Conservation (phyloP, 2,797 vertebrate genomes). For the Hapalemur alaotrensis region DNA sequence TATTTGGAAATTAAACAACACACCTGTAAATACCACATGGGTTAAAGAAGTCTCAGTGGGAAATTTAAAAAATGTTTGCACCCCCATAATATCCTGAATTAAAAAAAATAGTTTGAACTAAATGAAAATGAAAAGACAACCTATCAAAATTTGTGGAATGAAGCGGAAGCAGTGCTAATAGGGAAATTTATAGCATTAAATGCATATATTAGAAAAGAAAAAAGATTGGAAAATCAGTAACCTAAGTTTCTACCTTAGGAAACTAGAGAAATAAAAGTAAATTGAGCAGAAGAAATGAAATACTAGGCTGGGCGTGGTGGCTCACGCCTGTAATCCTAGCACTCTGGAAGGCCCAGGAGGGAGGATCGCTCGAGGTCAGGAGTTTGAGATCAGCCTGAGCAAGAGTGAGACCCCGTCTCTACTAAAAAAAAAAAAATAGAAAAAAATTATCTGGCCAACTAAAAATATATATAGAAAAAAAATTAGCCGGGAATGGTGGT, state of each 20-base stretch:
- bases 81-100: too few species aligned
- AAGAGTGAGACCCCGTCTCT: too few species aligned
- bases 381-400: too few species aligned
- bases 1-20: slow-evolving; percentile 38
- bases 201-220: slow-evolving; percentile 2
- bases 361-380: too few species aligned
- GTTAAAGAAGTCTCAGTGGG: neutral
- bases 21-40: neutral
- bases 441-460: too few species aligned
- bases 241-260: neutral
- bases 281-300: neutral
- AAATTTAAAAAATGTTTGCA: neutral
- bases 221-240: neutral
- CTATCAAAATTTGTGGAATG: neutral
- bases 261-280: slow-evolving; percentile 11
- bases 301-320: neutral
- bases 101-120: neutral
- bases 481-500: too few species aligned
- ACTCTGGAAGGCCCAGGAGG: too few species aligned
- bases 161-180: neutral
- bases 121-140: neutral
- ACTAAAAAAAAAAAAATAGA: too few species aligned
- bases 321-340: too few species aligned
- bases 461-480: too few species aligned
- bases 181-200: neutral